Conservation (phyloP, 2,113 vertebrate species). For the Acinonyx jubatus region DNA sequence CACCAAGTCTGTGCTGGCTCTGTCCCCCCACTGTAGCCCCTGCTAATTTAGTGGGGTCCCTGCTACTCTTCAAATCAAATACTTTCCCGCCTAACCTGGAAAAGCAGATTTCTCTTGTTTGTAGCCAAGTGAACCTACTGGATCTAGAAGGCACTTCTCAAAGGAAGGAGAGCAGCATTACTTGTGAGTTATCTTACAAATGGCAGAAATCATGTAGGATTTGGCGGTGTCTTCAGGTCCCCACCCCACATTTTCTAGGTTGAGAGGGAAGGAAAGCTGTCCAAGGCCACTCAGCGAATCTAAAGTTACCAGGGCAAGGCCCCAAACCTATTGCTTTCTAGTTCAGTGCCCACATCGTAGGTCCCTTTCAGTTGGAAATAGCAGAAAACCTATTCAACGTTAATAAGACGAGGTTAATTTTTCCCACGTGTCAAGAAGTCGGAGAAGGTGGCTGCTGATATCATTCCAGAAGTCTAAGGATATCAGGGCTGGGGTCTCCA, state of each 20-base stretch:
- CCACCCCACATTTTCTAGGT: not conserved
- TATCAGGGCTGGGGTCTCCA: not conserved
- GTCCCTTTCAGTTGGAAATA: not conserved
- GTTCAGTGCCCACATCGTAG: not conserved
- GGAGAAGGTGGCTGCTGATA: not conserved
- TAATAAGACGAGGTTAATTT: not conserved
- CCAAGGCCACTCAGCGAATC: not conserved
- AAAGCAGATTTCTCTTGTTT: not conserved
- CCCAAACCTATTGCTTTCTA: not conserved
- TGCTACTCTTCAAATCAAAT: not conserved
- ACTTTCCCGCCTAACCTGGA: not conserved
- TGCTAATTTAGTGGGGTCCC: accelerated
- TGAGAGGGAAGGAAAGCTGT: not conserved
- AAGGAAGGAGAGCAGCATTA: not conserved
- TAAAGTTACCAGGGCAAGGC: not conserved
- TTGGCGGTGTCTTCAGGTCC: not conserved
- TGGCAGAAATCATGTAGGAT: not conserved
- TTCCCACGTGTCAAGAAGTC: not conserved
- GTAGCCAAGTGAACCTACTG: not conserved
- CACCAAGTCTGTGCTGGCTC: not conserved
- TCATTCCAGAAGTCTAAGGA: not conserved
- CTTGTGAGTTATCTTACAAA: not conserved
- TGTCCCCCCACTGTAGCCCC: no score
- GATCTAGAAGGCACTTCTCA: not conserved
- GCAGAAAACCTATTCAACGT: not conserved